A percentile compares a stretch with the other conserved stretches of the same genome.
phyloP scores from a whole-genome alignment of 2,797 vertebrate species.

The Myripristis murdjan region DNA sequence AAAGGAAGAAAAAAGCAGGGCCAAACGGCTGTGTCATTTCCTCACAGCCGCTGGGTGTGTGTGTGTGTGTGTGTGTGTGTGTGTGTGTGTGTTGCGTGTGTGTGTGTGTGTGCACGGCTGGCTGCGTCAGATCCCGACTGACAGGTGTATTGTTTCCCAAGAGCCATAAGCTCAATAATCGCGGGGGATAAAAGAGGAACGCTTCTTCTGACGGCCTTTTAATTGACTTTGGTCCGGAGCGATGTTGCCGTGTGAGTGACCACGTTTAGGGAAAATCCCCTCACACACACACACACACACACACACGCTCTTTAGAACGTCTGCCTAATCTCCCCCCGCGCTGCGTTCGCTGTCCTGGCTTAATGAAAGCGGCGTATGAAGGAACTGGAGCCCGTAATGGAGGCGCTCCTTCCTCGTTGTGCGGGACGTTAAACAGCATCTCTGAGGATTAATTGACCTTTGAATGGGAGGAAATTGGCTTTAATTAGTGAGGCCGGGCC shows the following conservation, averaged over 20 bases:
- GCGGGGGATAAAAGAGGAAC: slow-evolving; percentile 88
- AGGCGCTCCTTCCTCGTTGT: too few relatives aligned
- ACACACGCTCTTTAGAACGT: slow-evolving; percentile 72
- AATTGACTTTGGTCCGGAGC: slow-evolving; percentile 91
- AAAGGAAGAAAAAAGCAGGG: slow-evolving; percentile 81
- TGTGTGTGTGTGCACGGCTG: slow-evolving; percentile 88
- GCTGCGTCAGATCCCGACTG: slow-evolving; percentile 90
- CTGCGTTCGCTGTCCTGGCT: slow-evolving; percentile 48
- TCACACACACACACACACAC: too few relatives aligned
- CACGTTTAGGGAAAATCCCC: slow-evolving; percentile 5
- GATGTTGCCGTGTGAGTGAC: slow-evolving; percentile 86
- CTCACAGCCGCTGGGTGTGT: slow-evolving; percentile 78
- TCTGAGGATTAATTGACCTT: slow-evolving; percentile 94
- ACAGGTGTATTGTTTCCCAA: slow-evolving; percentile 93
- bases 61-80: slow-evolving; percentile 53
- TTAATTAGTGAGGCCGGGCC: slow-evolving; percentile 91
- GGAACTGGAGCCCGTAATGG: slow-evolving; percentile 93
- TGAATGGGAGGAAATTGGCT: slow-evolving; percentile 91
- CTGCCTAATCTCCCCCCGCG: slow-evolving; percentile 88
- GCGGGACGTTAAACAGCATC: slow-evolving; percentile 89
- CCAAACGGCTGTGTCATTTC: slow-evolving; percentile 85
- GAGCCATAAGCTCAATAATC: slow-evolving; percentile 91
- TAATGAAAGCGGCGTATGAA: slow-evolving; percentile 93
- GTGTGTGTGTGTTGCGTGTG: too few relatives aligned
- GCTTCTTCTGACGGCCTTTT: slow-evolving; percentile 91